Evolutionary conservation across 2,888 invertebrate species (phyloP).

Genomic region (Hypsopygia costalis): DNA sequence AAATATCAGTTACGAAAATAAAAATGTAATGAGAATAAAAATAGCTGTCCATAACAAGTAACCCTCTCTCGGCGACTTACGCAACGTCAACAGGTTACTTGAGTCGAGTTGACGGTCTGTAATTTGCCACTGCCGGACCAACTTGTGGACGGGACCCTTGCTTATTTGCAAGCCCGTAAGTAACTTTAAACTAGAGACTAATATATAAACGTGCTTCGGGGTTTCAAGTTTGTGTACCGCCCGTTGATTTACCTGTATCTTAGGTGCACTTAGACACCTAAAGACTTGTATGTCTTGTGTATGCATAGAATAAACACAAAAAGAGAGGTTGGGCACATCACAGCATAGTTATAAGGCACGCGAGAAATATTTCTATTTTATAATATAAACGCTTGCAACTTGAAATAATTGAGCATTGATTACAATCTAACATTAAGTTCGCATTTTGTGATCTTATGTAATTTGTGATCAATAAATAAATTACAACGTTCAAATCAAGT

Average conservation of each 20-base stretch:
- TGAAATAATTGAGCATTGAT: no score
- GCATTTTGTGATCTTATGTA: no score
- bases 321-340: no score
- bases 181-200: conserved; percentile 66
- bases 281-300: no score
- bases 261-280: conserved; percentile 20
- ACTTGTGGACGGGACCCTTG: conserved; percentile 56
- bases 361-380: no score
- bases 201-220: conserved; percentile 60
- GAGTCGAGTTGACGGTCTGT: conserved; percentile 70
- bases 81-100: conserved; percentile 74
- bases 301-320: no score
- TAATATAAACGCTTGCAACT: no score
- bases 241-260: conserved; percentile 46
- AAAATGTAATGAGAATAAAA: conserved; percentile 29
- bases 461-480: no score
- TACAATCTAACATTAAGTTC: no score
- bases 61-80: conserved; percentile 53
- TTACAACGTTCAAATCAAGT: no score
- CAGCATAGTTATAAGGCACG: no score
- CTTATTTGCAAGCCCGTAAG: conserved; percentile 65
- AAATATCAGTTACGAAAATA: no score
- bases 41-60: conserved; percentile 51
- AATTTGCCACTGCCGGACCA: conserved; percentile 62
- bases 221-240: conserved; percentile 45